phyloP scores from a whole-genome alignment of 1,140 invertebrate genomes.

The Himalopsyche phryganea region DNA sequence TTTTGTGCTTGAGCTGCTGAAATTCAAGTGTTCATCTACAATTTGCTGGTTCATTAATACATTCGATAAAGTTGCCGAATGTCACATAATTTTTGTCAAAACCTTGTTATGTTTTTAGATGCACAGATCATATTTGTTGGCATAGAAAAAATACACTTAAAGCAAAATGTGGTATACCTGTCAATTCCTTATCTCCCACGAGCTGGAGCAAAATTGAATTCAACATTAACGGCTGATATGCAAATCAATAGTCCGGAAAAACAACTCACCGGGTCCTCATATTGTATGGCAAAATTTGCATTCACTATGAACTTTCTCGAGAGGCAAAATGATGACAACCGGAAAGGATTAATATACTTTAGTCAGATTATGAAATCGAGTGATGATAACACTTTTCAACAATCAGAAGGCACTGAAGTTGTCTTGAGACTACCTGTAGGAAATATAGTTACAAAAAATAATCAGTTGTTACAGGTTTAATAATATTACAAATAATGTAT shows the following conservation, averaged over 20 bases:
- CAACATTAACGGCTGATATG: slow-evolving; percentile 9
- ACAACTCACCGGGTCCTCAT: neutral
- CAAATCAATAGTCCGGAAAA: slow-evolving; percentile 15
- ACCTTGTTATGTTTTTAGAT: slow-evolving; percentile 15
- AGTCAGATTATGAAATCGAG: neutral
- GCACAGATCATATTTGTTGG: slow-evolving; percentile 16
- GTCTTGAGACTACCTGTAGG: slow-evolving; percentile 20
- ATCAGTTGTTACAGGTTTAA: neutral
- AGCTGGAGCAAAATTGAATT: slow-evolving; percentile 7
- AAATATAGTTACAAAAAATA: neutral
- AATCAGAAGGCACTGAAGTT: slow-evolving; percentile 3
- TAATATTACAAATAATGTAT: slow-evolving; percentile 11
- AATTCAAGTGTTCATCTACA: neutral
- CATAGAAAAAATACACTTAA: slow-evolving; percentile 19
- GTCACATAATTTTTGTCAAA: neutral
- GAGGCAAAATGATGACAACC: slow-evolving; percentile 1
- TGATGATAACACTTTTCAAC: slow-evolving; percentile 8
- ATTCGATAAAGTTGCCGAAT: neutral
- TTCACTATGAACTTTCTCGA: slow-evolving; percentile 18
- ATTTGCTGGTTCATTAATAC: neutral
- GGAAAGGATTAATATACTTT: slow-evolving; percentile 19
- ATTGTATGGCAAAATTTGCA: slow-evolving; percentile 19
- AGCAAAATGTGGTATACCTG: slow-evolving; percentile 7
- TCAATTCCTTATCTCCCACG: slow-evolving; percentile 22
- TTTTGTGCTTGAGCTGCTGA: neutral